Base-by-base conservation (phyloP, 2,113 vertebrate genomes). In the Toxotes jaculatrix region DNA sequence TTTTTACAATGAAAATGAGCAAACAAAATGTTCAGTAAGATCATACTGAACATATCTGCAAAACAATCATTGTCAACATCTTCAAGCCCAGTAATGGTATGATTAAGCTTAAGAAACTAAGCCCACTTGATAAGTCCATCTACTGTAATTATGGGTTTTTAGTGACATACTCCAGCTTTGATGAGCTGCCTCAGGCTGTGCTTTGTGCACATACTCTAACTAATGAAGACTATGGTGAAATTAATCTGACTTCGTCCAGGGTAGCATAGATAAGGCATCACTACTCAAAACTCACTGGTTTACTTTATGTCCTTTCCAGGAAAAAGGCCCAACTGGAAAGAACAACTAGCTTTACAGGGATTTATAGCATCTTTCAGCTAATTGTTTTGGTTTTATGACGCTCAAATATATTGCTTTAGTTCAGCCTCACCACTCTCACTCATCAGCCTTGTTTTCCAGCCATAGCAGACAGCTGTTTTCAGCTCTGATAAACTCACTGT, bases 151-250 rank as follows among this genome's bases (percentile, higher is more conserved):
- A 27, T 27, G 27, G 27, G 27, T 27, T 27, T 27, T 27, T 27
- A 27, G 27, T 27, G 27, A 27, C 27, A 27, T 27, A 27, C 27
- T 27, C 27, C 27, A 27, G 27, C 27, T 27, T 27, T 27, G 27
- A 27, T 27, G 27, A 27, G 27, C 27, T 27, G 27, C 27, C 27
- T 27, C 23, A 0, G 65, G 62, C 55, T 53, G 53, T 9, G 72
- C 27, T 32, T n/a, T 17, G 38, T 67, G 38, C 17, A 14, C 70
- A 40, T 4, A 12, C 27, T 27, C 27, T 27, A 55, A 55, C 61
- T 68, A 45, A 61, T 3, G 23, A 62, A 65, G 45, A 55, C 64
- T 16, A 42, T 47, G 66, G 71, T 63, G 47, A 62, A 40, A 61
- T 51, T 9, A 76, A 80, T 53, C 65, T 70, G 2, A 1, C 36